phyloP scores from a whole-genome alignment of 2,113 vertebrate species.

The Pteropus alecto region DNA sequence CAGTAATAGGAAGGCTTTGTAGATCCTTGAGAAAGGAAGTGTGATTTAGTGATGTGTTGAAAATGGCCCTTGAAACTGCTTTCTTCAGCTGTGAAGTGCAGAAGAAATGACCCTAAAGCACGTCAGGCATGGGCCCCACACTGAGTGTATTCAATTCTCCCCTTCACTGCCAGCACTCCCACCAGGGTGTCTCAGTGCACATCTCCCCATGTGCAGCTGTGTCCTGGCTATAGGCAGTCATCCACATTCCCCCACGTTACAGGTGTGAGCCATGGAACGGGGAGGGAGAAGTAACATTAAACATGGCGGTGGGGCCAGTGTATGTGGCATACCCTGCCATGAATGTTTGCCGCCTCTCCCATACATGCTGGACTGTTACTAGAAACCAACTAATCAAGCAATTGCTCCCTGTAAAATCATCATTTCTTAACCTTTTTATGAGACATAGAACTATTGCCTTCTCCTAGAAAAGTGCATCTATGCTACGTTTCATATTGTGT shows the following conservation, averaged over 20 bases:
- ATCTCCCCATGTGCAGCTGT: background rate
- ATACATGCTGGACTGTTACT: background rate
- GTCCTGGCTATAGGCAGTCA: background rate
- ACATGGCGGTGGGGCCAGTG: accelerated
- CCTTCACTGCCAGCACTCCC: background rate
- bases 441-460: background rate
- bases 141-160: background rate
- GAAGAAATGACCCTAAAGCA: background rate
- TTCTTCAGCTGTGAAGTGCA: constrained; percentile 40
- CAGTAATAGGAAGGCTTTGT: background rate
- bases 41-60: constrained; percentile 38
- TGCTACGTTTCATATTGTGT: background rate
- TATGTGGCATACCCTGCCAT: background rate
- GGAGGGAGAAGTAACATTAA: background rate
- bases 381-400: background rate
- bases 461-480: background rate
- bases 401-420: background rate
- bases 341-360: background rate
- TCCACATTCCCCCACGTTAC: background rate
- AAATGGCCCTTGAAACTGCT: constrained; percentile 44
- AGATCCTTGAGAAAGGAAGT: constrained; percentile 31
- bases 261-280: background rate
- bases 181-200: background rate
- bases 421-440: background rate
- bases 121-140: background rate